phyloP scores from a whole-genome alignment of 2,113 vertebrate genomes.

The Epinephelus lanceolatus region DNA sequence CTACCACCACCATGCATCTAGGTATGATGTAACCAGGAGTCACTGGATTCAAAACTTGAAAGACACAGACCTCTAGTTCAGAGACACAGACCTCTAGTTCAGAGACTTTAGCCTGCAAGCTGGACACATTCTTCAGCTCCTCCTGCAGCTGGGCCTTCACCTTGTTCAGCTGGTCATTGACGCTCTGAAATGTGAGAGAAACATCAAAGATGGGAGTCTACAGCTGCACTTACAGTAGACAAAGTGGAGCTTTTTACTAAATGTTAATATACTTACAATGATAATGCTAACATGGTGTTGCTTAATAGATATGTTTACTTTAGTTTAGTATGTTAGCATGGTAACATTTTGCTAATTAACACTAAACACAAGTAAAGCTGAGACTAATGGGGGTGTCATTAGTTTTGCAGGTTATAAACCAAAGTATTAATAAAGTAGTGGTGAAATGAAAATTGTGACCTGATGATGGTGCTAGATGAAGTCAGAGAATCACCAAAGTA shows the following conservation, averaged over 20 bases:
- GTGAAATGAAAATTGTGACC: neutral
- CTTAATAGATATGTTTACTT: neutral
- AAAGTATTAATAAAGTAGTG: neutral
- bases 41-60: neutral
- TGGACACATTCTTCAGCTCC: slow-evolving; percentile 75
- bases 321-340: neutral
- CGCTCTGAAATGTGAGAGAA: slow-evolving; percentile 76
- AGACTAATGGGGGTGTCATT: neutral
- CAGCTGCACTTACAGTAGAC: neutral
- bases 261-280: neutral
- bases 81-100: slow-evolving; percentile 88
- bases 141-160: slow-evolving; percentile 84
- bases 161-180: slow-evolving; percentile 84
- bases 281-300: neutral
- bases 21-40: neutral
- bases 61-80: slow-evolving; percentile 87
- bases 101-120: slow-evolving; percentile 79
- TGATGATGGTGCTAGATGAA: neutral
- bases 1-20: neutral
- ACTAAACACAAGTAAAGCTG: neutral
- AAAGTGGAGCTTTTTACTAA: neutral
- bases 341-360: neutral
- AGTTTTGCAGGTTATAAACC: neutral
- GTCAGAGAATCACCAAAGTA: neutral
- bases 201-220: neutral